These are phyloP conservation scores for Apostichopus californicus DNA, from an alignment of 35 echinoderm and acorn worm genomes.

Conservation along the genomic window DNA sequence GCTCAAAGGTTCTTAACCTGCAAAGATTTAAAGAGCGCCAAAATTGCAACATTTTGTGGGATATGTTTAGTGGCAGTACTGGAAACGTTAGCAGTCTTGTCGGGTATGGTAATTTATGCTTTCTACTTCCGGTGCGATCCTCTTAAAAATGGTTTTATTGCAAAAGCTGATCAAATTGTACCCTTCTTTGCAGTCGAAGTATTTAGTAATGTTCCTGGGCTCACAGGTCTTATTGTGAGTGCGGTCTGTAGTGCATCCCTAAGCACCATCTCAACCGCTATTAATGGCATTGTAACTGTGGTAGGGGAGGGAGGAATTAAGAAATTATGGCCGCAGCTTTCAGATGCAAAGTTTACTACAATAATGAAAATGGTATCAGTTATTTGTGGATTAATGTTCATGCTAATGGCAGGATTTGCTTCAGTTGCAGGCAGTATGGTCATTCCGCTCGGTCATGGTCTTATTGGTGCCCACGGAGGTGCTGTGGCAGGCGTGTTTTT, in stretches of 20 bases:
- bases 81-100: too few species aligned
- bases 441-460: neutral
- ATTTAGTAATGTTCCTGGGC: neutral
- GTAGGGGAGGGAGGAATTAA: conserved; percentile 7
- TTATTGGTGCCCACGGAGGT: neutral
- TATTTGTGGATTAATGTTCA: conserved; percentile 3
- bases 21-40: neutral
- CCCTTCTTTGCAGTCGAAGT: conserved; percentile 12
- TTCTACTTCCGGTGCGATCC: too few species aligned
- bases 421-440: neutral
- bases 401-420: neutral
- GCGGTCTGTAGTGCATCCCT: conserved; percentile 20
- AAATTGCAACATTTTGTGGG: neutral
- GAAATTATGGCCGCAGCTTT: neutral
- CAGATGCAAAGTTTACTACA: neutral
- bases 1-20: conserved; percentile 44
- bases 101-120: too few species aligned
- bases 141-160: too few species aligned
- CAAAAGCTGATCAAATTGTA: conserved; percentile 8
- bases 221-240: conserved; percentile 19
- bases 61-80: neutral
- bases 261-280: conserved; percentile 18
- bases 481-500: neutral
- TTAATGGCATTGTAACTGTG: neutral
- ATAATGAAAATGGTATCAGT: conserved; percentile 11